These are phyloP conservation scores for Metallyticus violacea DNA, from an alignment of 2,888 invertebrate genomes.

Conservation along the genomic window DNA sequence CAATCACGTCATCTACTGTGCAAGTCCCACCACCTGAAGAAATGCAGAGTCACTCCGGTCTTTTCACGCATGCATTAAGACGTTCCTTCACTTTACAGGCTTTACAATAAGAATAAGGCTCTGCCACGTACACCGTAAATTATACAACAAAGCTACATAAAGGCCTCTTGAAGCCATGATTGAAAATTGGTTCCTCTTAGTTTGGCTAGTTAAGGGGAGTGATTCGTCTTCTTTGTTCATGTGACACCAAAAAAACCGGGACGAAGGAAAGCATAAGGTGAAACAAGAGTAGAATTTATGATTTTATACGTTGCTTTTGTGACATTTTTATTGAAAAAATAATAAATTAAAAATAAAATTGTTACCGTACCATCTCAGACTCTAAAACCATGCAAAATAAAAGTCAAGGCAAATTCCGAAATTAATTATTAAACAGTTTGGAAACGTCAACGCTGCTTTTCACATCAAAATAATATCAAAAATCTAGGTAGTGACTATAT, in stretches of 20 bases:
- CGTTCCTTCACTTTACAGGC: no score
- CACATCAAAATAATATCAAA: no score
- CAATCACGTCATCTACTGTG: neutral
- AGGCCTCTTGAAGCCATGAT: slow-evolving; percentile 1
- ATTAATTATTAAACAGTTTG: no score
- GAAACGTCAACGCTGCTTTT: no score
- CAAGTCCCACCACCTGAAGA: neutral
- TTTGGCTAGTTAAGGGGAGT: neutral
- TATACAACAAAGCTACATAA: slow-evolving; percentile 12
- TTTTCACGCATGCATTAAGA: neutral
- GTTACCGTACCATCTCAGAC: no score
- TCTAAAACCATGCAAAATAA: no score
- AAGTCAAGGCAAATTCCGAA: no score
- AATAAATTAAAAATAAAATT: no score
- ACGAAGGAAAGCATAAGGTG: no score
- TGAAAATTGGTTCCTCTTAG: slow-evolving; percentile 16
- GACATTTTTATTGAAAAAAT: no score
- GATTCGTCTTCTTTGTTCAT: neutral
- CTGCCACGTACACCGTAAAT: slow-evolving; percentile 3
- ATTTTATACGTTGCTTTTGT: no score
- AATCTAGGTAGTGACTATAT: no score
- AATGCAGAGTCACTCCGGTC: neutral
- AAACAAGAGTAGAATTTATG: neutral
- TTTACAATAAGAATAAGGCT: slow-evolving; percentile 6
- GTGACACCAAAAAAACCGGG: neutral